Base-by-base conservation (phyloP, 2,888 invertebrate species). In the Tupiocoris notatus region DNA sequence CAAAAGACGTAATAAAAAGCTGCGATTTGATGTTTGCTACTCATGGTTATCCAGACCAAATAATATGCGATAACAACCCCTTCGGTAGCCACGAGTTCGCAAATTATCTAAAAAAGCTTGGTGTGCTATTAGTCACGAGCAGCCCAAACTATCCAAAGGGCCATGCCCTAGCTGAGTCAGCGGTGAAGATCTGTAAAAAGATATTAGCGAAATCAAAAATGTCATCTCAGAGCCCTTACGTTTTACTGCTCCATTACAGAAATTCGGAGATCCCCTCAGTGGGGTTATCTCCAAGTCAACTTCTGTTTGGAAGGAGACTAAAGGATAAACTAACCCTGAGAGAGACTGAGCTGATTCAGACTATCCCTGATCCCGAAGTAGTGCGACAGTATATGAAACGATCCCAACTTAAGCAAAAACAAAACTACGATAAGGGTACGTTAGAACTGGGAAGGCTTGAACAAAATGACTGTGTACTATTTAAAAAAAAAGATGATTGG, bases 111-210 rank as follows among this genome's bases (percentile, higher is more conserved):
- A 24, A 24, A n/a, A 39, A 24, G 17, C 2, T 25, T 54, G 54
- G 20, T 3, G 39, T 66, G 2, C 23, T 25, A 66, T n/a, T 66
- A 25, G 39, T 21, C n/a, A 66, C 23, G 17, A 66, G 66, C 25
- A 66, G 66, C 25, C 66, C 66, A 12, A 23, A 66, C n/a, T 66
- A 39, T 17, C 18, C 21, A 12, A 7, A 23, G 22, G 64, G 64
- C 6, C 64, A 64, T 22, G 64, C 64, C 9, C n/a, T 66, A 17
- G 66, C 66, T 24, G 66, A 66, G 39, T 25, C 25, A n/a, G 66
- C 17, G 20, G 66, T 66, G 2, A 24, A 54, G 20, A 24, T 66
- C 2, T 3, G 18, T 3, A 16, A 63, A 18, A 63, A 63, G 6
- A 63, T 63, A 2, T 18, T 63, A 2, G 2, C 21, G 2, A 63